phyloP scores from a whole-genome alignment of 2,797 vertebrate species.

The Coluber constrictor region DNA sequence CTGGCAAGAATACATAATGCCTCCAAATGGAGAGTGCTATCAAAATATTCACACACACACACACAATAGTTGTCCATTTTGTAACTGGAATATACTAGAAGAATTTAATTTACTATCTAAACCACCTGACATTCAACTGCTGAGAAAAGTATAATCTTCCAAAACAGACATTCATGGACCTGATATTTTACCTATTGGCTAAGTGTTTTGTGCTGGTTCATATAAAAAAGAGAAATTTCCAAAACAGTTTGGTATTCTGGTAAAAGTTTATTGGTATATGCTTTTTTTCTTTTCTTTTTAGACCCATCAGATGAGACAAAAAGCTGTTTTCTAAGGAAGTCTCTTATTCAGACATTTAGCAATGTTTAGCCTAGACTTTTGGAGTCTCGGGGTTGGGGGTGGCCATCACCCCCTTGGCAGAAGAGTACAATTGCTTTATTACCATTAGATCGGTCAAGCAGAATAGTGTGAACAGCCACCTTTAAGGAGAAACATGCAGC shows the following conservation, averaged over 20 bases:
- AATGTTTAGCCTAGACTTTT: not conserved
- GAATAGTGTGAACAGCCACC: conserved; percentile 38
- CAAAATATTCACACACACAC: not conserved
- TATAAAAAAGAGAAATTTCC: not conserved
- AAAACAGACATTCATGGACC: not conserved
- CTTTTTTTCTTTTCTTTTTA: not conserved
- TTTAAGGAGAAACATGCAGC: conserved; percentile 26
- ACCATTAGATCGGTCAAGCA: conserved; percentile 53
- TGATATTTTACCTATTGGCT: not conserved
- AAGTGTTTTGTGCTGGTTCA: not conserved
- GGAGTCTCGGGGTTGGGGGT: not conserved
- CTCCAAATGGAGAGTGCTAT: not conserved
- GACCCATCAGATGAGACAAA: conserved; percentile 11
- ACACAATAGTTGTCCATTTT: not conserved
- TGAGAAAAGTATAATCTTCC: not conserved
- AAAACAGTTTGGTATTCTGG: not conserved
- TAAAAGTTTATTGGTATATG: conserved; percentile 33
- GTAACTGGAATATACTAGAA: not conserved
- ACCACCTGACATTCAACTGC: not conserved
- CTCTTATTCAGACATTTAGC: conserved; percentile 3
- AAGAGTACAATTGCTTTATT: conserved; percentile 51
- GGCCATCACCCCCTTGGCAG: conserved; percentile 39
- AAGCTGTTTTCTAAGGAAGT: not conserved
- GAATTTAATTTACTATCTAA: not conserved
- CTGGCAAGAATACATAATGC: not conserved